Conservation (phyloP, 2,888 invertebrate species). For the Chalcosyrphus nemorum region DNA sequence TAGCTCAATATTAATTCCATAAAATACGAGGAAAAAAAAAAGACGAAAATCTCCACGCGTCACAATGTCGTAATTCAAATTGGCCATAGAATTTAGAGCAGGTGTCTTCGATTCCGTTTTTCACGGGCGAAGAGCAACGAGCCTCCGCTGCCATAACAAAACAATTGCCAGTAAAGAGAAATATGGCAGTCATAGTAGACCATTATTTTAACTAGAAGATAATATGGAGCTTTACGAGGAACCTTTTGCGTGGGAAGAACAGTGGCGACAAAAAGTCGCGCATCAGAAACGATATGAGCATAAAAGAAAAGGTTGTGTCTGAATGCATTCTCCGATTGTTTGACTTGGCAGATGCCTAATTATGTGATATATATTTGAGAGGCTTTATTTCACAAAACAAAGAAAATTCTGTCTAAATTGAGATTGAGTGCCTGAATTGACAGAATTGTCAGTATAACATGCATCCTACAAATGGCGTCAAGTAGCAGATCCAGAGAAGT, state of each 20-base stretch:
- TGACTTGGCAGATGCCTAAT: no score
- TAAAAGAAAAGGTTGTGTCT: no score
- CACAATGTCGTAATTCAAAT: constrained; percentile 10
- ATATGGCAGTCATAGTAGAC: background rate
- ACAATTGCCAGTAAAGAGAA: background rate
- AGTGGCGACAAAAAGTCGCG: background rate
- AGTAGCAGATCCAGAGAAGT: no score
- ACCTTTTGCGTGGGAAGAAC: background rate
- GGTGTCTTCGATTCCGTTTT: constrained; percentile 8
- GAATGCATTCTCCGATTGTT: no score
- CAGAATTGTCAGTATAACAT: no score
- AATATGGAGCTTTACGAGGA: background rate
- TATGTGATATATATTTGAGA: no score
- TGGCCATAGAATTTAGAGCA: background rate
- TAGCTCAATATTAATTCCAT: constrained; percentile 11
- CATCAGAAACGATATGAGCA: no score
- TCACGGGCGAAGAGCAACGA: background rate
- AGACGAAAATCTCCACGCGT: background rate
- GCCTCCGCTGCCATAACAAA: background rate
- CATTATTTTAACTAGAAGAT: constrained; percentile 2
- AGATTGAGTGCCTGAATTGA: no score
- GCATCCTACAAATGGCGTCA: no score
- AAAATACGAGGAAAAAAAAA: no score
- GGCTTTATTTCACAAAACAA: no score
- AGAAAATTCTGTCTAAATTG: no score